Conservation (phyloP, 2,113 vertebrate genomes). For the Hymenochirus boettgeri region DNA sequence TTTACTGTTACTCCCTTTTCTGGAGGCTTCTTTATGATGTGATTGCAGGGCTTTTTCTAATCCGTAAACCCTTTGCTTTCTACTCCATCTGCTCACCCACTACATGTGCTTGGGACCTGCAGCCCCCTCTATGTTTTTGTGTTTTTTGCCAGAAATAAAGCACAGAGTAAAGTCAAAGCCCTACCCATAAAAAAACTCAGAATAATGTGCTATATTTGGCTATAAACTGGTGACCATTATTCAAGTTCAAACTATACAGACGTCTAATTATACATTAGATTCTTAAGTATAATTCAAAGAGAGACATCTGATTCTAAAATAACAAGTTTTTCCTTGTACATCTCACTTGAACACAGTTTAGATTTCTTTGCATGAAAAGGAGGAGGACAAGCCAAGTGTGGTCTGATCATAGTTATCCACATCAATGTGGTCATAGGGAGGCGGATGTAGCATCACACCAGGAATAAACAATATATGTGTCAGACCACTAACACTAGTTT, state of each 20-base stretch:
- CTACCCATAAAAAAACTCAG: no score
- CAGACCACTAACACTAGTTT: neutral
- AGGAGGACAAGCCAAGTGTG: constrained; percentile 21
- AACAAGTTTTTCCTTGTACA: neutral
- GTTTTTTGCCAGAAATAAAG: neutral
- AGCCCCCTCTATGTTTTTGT: no score
- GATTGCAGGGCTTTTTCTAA: no score
- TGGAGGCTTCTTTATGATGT: no score
- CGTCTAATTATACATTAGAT: neutral
- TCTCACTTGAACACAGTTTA: constrained; percentile 7
- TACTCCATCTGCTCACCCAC: no score
- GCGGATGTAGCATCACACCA: neutral
- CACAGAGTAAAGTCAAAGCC: neutral
- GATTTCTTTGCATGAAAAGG: constrained; percentile 2
- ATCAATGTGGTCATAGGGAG: constrained; percentile 9
- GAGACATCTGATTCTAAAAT: constrained; percentile 11
- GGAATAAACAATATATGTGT: constrained; percentile 1
- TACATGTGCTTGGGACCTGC: no score
- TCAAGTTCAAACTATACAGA: neutral
- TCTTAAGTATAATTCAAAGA: neutral
- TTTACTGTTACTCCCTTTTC: no score
- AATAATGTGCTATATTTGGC: neutral
- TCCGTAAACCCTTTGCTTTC: no score
- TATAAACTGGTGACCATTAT: neutral
- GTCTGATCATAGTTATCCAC: constrained; percentile 22